Evolutionary conservation across 2,113 vertebrate species (phyloP).

Genomic region (Campylomormyrus tamandua): DNA sequence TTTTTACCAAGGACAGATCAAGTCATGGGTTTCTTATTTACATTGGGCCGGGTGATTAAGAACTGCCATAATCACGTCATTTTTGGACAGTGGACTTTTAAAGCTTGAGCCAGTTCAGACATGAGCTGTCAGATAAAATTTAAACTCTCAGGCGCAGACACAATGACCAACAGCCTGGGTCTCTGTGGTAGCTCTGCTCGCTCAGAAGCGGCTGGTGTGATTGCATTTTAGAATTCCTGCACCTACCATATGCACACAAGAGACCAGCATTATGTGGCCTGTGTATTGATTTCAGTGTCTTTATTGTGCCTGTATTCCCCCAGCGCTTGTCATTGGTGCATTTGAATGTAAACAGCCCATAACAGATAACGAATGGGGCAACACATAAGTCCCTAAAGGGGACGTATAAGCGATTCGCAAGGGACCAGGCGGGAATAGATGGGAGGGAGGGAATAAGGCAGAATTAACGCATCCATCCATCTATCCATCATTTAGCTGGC

Average conservation of each 20-base stretch:
- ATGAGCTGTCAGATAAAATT: not conserved
- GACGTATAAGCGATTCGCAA: constrained; percentile 29
- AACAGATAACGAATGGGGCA: constrained; percentile 30
- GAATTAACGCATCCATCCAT: not conserved
- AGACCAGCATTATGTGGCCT: not conserved
- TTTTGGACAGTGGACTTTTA: not conserved
- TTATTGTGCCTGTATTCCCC: not conserved
- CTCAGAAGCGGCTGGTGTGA: not conserved
- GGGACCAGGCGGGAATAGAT: constrained; percentile 1
- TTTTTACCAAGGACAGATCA: not conserved
- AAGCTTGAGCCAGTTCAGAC: not conserved
- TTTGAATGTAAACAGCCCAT: constrained; percentile 29
- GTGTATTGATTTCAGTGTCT: not conserved
- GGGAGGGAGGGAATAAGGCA: constrained; percentile 8
- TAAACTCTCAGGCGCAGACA: not conserved
- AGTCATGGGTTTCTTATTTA: not conserved
- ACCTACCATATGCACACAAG: not conserved
- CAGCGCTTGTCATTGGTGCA: constrained; percentile 10
- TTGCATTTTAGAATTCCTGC: not conserved
- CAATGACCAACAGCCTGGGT: not conserved
- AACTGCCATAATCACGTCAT: not conserved
- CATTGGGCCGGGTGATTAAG: not conserved
- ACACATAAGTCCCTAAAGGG: constrained; percentile 40
- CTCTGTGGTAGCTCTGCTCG: not conserved
- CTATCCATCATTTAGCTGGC: too few species aligned